phyloP scores from a whole-genome alignment of 2,888 invertebrate genomes.

The Scaptomyza parva region DNA sequence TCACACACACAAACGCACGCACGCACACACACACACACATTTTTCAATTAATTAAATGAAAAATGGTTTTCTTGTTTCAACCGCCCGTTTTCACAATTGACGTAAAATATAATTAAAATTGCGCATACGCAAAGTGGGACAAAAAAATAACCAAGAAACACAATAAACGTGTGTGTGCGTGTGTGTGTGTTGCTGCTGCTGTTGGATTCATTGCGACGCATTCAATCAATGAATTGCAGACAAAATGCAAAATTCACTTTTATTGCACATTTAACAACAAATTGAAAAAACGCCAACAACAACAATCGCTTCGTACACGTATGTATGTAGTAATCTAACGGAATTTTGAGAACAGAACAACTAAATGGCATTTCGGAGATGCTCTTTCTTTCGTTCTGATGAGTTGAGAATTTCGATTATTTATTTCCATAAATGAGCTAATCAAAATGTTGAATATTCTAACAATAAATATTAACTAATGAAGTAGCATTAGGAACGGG shows the following conservation, averaged over 20 bases:
- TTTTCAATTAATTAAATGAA: conserved; percentile 80
- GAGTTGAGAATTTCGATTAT: conserved; percentile 1
- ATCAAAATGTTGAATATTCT: conserved; percentile 30
- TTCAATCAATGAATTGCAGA: conserved; percentile 76
- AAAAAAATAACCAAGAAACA: conserved; percentile 9
- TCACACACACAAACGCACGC: too few relatives aligned
- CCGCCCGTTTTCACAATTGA: conserved; percentile 74
- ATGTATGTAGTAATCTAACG: conserved; percentile 34
- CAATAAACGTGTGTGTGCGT: not conserved
- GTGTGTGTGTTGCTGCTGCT: conserved; percentile 15
- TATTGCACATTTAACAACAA: conserved; percentile 81
- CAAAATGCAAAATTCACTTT: conserved; percentile 76
- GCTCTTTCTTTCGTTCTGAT: conserved; percentile 15
- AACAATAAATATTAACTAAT: conserved; percentile 42
- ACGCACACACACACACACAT: conserved; percentile 32
- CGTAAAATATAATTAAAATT: conserved; percentile 80
- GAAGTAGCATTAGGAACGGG: conserved; percentile 45
- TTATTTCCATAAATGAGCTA: conserved; percentile 27
- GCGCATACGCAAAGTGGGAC: conserved; percentile 54
- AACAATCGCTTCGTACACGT: too few relatives aligned
- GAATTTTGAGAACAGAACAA: not conserved
- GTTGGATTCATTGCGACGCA: conserved; percentile 45
- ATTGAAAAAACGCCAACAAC: conserved; percentile 66
- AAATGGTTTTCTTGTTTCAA: conserved; percentile 62
- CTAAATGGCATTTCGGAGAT: conserved; percentile 16